A percentile compares a stretch with the other conserved stretches of the same genome.
phyloP scores from a whole-genome alignment of 2,797 vertebrate species.

The Rhincodon typus region DNA sequence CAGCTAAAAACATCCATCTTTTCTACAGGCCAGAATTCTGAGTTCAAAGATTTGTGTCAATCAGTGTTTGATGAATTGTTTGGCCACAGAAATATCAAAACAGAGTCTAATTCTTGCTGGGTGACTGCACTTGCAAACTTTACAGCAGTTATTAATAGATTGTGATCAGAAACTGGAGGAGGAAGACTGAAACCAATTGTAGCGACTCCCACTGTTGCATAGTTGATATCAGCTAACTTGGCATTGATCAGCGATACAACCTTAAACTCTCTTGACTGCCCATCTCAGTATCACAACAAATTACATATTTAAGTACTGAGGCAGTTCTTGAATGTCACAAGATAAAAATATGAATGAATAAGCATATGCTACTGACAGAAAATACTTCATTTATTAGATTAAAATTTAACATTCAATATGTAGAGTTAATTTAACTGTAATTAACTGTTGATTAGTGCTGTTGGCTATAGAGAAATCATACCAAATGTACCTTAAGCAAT shows the following conservation, averaged over 20 bases:
- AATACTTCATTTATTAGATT: neutral
- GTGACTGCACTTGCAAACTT: too few species aligned
- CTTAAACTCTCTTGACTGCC: too few species aligned
- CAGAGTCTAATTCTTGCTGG: too few species aligned
- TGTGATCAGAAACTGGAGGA: too few species aligned
- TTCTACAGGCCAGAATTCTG: neutral
- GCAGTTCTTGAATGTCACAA: neutral
- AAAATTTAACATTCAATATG: neutral
- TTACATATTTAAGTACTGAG: neutral
- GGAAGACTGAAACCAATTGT: too few species aligned
- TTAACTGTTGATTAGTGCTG: neutral
- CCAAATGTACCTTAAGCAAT: neutral
- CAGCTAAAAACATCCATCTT: neutral
- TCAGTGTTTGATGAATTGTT: too few species aligned
- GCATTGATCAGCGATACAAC: too few species aligned
- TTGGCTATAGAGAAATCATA: neutral
- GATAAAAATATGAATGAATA: neutral
- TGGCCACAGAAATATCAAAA: too few species aligned
- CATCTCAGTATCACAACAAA: neutral
- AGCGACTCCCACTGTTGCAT: too few species aligned
- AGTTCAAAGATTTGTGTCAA: neutral
- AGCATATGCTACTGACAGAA: neutral
- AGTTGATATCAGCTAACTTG: too few species aligned
- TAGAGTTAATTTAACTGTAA: neutral
- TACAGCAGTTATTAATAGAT: too few species aligned